Base-by-base conservation (phyloP, 2,113 vertebrate species). In the Plecotus auritus region DNA sequence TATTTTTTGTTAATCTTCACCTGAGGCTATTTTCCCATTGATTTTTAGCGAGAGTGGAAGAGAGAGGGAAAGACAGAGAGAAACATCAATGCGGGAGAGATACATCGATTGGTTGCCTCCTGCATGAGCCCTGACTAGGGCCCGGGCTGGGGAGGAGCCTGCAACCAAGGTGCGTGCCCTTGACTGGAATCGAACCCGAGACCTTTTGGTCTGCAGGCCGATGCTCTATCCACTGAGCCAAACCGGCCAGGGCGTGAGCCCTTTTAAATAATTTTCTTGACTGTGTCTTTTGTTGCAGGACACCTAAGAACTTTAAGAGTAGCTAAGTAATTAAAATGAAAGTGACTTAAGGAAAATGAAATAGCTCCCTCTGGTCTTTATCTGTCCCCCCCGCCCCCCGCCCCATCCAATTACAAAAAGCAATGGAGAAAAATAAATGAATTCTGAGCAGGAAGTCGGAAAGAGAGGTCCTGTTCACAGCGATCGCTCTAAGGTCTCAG, bases 391-490 rank as follows among this genome's bases (percentile, higher is more conserved):
- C 90, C 88, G 37, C 37, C 37, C 37, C 37, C 37, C 37, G 37
- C 37, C 95, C 90, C 88, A 90, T 80, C 22, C 51, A 92, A 54
- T 64, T 74, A 85, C 67, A 90, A 88, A 96, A 88, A 49, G 17
- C 5, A 85, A 72, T 45, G 42, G 80, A 69, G 87, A 86, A 76
- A 89, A 95, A 69, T 20, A 59, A 73, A 82, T 42, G 54, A 93
- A 11, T 66, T 88, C 61, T 2, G 82, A 95, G 90, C 96, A 97
- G 66, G 23, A 92, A 92, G 88, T 85, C n/a, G 86, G 94, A 92
- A 95, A 87, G 73, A 59, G 85, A 97, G 93, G 86, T 20, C 56
- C 88, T 32, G n/a, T 84, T 97, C 93, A 84, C 74, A 93, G 96
- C 73, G 74, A 17, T 66, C 23, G 51, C 69, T 89, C 92, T 84